Evolutionary conservation across 2,888 invertebrate species (phyloP), one percentile per base, ranked within the genome.

Genomic region (Ophion obscuratus): DNA sequence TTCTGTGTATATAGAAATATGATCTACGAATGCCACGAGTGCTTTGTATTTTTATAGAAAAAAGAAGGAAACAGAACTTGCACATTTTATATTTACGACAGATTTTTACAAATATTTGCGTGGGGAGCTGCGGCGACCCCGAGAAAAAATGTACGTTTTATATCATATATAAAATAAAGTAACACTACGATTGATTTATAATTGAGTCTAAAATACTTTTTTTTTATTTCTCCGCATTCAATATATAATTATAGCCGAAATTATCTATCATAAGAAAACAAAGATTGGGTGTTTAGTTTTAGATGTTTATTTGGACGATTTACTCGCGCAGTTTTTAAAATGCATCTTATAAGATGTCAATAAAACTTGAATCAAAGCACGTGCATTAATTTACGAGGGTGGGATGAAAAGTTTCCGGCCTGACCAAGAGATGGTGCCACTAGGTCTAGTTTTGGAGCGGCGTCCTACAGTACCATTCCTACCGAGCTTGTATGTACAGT

Each of bases 121-220:
- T 53, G 53, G 53, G 17, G 20, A 61, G 61, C 57, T 75, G 83
- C 74, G 62, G 70, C 66, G 61, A 71, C 31, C 20, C 70, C 20
- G 66, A 59, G 20, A 68, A 77, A 36, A 74, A 47, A 59, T 83
- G 79, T 75, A 83, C 79, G 53, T 79, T 79, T 53, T 76, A 62
- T 83, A 83, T 27, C 61, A 40, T 36, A 73, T 31, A 53, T 40
- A 44, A 62, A 79, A 83, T 83, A 79, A 83, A 79, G 66, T 68
- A 70, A 24, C 24, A 62, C 77, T 53, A 67, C 20, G 24, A 57
- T 40, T 3, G 17, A 20, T 36, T 31, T 62, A 40, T 7, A 27
- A 47, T 24, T 20, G 24, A 44, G 9, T 47, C 5, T 14, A 2
- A 44, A 6, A 17, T 17, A 17, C 5, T 36, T 67, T 20, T 47